Base-by-base conservation (phyloP, 2,888 invertebrate species). In the Heliconius cydno region DNA sequence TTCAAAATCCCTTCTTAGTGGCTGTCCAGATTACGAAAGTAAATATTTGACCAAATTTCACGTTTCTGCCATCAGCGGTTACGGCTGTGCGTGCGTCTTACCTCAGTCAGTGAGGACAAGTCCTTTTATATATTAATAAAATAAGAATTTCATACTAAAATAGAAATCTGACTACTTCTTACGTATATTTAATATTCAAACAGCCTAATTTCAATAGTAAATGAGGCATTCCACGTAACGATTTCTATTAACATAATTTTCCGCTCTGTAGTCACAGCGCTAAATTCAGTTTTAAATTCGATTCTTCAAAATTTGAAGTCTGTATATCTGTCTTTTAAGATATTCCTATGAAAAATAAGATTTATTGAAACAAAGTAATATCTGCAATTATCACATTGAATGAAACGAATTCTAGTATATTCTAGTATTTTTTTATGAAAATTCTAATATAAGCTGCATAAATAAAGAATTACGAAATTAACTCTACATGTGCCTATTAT, bases 241-340 rank as follows among this genome's bases (percentile, higher is more conserved):
- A 66, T 60, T 12, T 25, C 83, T 85, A 90, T 92, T 91, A 88
- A 85, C 91, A 92, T 92, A 92, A 92, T 91, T 92, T 60, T 91
- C 88, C 90, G 90, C 90, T 91, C 87, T 85, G 83, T 86, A 86
- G 81, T 87, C 85, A 84, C 86, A 88, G 86, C 86, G 88, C 86
- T 86, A 90, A 87, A 88, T 85, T 81, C 81, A 83, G 85, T 89
- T 87, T 86, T 86, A 78, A 81, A 71, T 79, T 81, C 72, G 68
- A 10, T 12, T 68, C n/a, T 60, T 66, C 10, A 70, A 63, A 74
- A 81, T 80, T 79, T 77, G 70, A 75, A 75, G 46, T 74, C 7
- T 3, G 41, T 46, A 75, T 34, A 38, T 9, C 2, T 34, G 41
- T 6, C 19, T 41, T 63, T 38, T 28, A 3, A 38, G n/a, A n/a